A percentile compares a stretch with the other conserved stretches of the same genome.
Conservation (phyloP, 2,113 vertebrate species). For the Amblyornis subalaris region DNA sequence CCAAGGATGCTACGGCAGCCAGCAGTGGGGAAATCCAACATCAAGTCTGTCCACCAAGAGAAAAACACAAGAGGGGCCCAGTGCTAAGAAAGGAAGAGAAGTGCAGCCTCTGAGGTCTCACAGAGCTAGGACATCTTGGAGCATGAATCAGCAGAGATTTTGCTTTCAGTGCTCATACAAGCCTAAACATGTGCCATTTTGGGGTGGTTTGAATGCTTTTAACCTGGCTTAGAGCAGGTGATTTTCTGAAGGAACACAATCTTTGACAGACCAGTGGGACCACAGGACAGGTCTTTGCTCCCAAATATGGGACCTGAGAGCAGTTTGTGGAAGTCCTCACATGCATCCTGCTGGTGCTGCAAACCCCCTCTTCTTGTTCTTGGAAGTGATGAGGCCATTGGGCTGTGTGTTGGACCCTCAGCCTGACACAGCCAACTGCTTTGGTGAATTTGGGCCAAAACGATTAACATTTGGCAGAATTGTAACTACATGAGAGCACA, state of each 20-base stretch:
- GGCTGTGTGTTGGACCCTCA: background rate
- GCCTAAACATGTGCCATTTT: background rate
- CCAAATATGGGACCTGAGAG: background rate
- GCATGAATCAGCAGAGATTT: background rate
- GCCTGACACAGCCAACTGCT: background rate
- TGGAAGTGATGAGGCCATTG: background rate
- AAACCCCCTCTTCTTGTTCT: background rate
- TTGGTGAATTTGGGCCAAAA: background rate
- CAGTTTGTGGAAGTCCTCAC: background rate
- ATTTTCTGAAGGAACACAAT: background rate
- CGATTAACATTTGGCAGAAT: background rate
- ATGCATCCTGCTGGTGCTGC: background rate
- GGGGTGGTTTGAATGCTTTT: background rate
- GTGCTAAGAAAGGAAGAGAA: background rate
- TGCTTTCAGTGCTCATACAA: background rate
- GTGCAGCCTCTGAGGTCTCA: background rate
- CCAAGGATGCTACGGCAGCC: background rate
- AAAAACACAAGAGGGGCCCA: background rate
- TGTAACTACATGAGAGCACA: background rate
- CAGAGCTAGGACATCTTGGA: background rate
- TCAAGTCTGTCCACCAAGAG: background rate
- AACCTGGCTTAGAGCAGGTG: background rate
- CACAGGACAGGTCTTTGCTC: background rate
- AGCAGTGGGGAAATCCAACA: background rate
- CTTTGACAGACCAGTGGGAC: background rate